Evolutionary conservation across 2,113 vertebrate genomes (phyloP).

Genomic region (Casuarius casuarius): DNA sequence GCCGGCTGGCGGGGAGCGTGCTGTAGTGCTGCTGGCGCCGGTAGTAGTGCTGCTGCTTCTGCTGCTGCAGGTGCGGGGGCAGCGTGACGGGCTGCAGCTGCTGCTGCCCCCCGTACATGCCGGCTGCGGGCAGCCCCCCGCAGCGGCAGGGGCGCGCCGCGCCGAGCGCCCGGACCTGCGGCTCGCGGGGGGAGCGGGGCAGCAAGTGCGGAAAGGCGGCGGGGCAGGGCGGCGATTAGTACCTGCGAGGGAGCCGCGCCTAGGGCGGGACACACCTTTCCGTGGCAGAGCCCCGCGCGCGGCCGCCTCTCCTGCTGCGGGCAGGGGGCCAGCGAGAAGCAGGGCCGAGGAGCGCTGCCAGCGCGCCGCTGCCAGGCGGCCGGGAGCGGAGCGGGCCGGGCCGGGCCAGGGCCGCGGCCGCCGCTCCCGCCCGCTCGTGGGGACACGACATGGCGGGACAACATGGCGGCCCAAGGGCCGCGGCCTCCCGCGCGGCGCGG

Average conservation of each 20-base stretch:
- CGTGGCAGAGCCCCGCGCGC: neutral
- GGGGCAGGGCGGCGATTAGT: neutral
- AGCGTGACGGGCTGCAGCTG: constrained; percentile 21
- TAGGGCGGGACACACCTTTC: constrained; percentile 6
- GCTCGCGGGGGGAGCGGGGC: neutral
- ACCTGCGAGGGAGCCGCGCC: neutral
- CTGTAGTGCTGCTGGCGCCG: constrained; percentile 46
- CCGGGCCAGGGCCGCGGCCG: too few relatives aligned
- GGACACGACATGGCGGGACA: too few relatives aligned
- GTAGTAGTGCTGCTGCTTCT: constrained; percentile 29
- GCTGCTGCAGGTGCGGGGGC: constrained; percentile 49
- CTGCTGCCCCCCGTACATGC: constrained; percentile 65
- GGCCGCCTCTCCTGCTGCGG: neutral
- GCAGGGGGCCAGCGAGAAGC: neutral
- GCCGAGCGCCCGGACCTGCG: neutral
- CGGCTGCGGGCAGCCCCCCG: neutral
- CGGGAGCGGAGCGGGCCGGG: neutral
- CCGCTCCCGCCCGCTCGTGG: too few relatives aligned
- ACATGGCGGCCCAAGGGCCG: too few relatives aligned
- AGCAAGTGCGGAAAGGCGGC: neutral
- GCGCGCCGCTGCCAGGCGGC: too few relatives aligned
- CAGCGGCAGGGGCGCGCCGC: neutral
- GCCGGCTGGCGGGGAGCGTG: neutral
- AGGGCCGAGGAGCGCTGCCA: neutral
- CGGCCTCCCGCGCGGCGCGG: too few relatives aligned